Evolutionary conservation across 2,888 invertebrate species (phyloP).

Genomic region (Gnatocerus cornutus): DNA sequence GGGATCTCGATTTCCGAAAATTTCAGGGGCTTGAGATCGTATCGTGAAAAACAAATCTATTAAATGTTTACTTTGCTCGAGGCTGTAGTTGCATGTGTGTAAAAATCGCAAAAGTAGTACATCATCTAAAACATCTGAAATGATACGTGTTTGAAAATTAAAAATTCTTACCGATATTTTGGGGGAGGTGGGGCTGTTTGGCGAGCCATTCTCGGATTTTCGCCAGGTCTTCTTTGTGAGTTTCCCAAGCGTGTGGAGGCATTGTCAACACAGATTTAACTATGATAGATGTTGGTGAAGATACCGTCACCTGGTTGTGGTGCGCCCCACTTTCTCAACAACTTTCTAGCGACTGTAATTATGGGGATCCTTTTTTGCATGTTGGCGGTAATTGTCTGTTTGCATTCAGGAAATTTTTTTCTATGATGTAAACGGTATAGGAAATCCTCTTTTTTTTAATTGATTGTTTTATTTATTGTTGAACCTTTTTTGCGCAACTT

Average conservation of each 20-base stretch:
- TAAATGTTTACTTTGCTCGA: slow-evolving; percentile 74
- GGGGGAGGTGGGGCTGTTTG: slow-evolving; percentile 79
- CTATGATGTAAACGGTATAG: no score
- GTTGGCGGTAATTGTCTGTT: no score
- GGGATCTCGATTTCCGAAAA: slow-evolving; percentile 77
- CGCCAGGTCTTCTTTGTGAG: slow-evolving; percentile 70
- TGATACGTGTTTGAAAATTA: neutral
- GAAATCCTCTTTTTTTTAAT: no score
- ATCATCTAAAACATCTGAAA: slow-evolving; percentile 74
- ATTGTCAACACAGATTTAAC: slow-evolving; percentile 3
- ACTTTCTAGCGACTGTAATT: slow-evolving; percentile 35
- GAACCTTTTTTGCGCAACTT: neutral
- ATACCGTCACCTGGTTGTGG: neutral
- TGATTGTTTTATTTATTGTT: no score
- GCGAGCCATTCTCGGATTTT: slow-evolving; percentile 76
- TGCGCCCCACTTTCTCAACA: slow-evolving; percentile 40
- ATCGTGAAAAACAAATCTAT: slow-evolving; percentile 73
- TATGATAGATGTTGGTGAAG: neutral
- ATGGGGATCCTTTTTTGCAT: neutral
- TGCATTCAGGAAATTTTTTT: no score
- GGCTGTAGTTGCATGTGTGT: slow-evolving; percentile 73
- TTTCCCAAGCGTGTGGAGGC: slow-evolving; percentile 43
- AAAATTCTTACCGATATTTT: slow-evolving; percentile 76
- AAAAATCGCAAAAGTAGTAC: slow-evolving; percentile 75
- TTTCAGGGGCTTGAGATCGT: slow-evolving; percentile 75